Percentiles rank a stretch among this genome's conserved stretches.
Evolutionary conservation across 2,113 vertebrate genomes (phyloP).

Genomic region (Percopsis transmontana): DNA sequence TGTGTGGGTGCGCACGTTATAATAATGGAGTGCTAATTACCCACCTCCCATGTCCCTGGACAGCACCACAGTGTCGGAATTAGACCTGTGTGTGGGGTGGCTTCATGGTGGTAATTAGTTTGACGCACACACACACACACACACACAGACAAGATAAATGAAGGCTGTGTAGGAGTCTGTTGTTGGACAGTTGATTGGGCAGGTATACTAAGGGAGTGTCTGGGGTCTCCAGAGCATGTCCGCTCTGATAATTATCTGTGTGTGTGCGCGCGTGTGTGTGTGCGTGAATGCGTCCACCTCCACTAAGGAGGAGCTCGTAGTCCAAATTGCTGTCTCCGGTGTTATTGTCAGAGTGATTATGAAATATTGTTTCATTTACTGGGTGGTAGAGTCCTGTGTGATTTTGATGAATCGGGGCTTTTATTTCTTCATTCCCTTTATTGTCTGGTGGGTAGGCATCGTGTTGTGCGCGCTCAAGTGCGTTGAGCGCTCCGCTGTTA

Average conservation of each 20-base stretch:
- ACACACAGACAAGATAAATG: constrained; percentile 94
- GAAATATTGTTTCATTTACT: constrained; percentile 91
- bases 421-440: constrained; percentile 84
- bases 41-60: constrained; percentile 80
- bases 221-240: constrained; percentile 91
- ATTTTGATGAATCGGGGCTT: constrained; percentile 87
- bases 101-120: constrained; percentile 74
- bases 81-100: constrained; percentile 84
- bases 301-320: constrained; percentile 83
- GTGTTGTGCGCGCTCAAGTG: constrained; percentile 37
- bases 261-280: constrained; percentile 34
- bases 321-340: constrained; percentile 87
- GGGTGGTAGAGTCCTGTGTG: constrained; percentile 76
- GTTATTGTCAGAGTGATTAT: constrained; percentile 88
- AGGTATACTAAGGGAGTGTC: constrained; percentile 82
- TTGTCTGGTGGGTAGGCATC: constrained; percentile 76
- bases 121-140: constrained; percentile 35
- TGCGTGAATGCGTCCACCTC: constrained; percentile 62
- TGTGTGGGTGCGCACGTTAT: constrained; percentile 56
- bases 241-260: constrained; percentile 89
- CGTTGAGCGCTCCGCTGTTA: constrained; percentile 29
- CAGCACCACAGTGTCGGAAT: constrained; percentile 87
- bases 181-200: constrained; percentile 85
- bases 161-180: constrained; percentile 90
- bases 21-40: constrained; percentile 90